Evolutionary conservation across 2,113 vertebrate genomes (phyloP).

Genomic region (Ceyx margarethae): DNA sequence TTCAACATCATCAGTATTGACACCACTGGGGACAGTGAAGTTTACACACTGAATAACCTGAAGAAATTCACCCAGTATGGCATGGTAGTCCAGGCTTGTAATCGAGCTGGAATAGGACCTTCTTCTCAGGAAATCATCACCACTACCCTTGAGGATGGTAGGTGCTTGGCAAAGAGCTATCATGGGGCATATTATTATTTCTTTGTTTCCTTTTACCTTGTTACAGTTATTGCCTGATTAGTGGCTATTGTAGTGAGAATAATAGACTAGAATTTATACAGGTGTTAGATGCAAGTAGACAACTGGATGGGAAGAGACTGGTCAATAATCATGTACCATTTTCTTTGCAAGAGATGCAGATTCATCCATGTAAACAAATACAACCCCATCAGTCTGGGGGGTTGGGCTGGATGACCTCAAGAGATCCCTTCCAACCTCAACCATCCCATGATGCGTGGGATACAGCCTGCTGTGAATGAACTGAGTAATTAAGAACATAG

Average conservation of each 20-base stretch:
- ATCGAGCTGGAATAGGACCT: slow-evolving; percentile 93
- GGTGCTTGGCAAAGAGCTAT: slow-evolving; percentile 10
- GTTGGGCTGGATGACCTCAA: too few relatives aligned
- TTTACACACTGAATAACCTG: slow-evolving; percentile 91
- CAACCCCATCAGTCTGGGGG: background rate
- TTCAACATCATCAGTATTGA: slow-evolving; percentile 98
- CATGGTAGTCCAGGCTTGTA: slow-evolving; percentile 97
- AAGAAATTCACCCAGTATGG: slow-evolving; percentile 98
- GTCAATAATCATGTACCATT: background rate
- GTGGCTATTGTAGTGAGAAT: background rate
- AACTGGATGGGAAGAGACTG: background rate
- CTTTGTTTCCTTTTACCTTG: background rate
- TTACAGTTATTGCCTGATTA: background rate
- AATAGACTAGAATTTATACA: background rate
- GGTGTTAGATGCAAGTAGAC: background rate
- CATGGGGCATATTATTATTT: background rate
- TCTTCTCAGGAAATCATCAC: slow-evolving; percentile 98
- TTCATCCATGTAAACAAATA: background rate
- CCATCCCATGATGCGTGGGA: background rate
- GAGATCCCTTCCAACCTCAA: too few relatives aligned
- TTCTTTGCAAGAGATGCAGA: background rate
- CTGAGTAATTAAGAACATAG: background rate
- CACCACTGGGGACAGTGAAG: slow-evolving; percentile 92
- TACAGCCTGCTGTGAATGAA: background rate
- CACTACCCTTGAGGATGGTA: slow-evolving; percentile 96